Evolutionary conservation across 2,113 vertebrate genomes (phyloP).

Genomic region (Odontesthes bonariensis): DNA sequence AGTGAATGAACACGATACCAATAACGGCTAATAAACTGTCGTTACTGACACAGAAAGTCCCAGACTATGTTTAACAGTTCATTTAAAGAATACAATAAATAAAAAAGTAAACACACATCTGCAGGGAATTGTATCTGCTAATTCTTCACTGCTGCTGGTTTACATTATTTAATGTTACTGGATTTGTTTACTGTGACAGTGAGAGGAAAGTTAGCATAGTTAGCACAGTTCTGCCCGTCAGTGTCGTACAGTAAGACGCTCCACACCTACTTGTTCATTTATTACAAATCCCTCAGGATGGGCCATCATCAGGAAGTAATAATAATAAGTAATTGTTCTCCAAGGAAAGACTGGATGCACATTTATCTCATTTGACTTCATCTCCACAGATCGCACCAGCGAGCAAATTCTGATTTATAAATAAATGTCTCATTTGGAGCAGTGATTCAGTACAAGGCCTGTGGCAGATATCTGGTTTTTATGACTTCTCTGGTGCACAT

Average conservation of each 20-base stretch:
- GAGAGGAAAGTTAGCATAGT: no score
- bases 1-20: no score
- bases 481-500: constrained; percentile 59
- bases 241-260: constrained; percentile 33
- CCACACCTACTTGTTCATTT: no score
- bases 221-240: constrained; percentile 2
- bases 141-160: no score
- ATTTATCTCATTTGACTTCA: constrained; percentile 50
- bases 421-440: constrained; percentile 54
- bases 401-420: constrained; percentile 56
- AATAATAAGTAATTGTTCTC: no score
- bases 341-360: constrained; percentile 22
- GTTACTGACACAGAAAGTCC: no score
- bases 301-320: constrained; percentile 55
- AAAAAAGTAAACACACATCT: no score
- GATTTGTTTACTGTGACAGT: no score
- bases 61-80: no score
- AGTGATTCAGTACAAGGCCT: constrained; percentile 55
- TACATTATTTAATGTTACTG: no score
- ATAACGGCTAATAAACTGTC: no score
- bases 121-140: neutral
- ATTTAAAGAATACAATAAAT: no score
- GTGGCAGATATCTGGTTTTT: constrained; percentile 56
- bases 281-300: constrained; percentile 36
- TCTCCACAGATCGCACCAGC: constrained; percentile 34